These are phyloP conservation scores for Tetramorium parvispinum DNA, from an alignment of 1,140 invertebrate genomes.

Conservation along the genomic window DNA sequence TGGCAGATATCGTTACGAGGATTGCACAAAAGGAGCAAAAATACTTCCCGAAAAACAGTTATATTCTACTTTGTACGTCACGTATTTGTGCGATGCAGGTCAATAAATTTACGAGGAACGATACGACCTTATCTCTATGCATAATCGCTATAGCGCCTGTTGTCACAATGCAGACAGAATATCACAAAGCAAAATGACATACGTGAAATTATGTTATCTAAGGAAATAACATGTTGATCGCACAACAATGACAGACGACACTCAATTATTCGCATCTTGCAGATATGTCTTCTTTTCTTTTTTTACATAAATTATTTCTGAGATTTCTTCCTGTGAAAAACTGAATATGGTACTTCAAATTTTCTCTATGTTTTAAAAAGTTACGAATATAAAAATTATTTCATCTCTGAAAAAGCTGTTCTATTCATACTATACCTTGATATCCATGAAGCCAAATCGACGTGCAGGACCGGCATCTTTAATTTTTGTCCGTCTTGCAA, in stretches of 20 bases:
- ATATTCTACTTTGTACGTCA: not conserved
- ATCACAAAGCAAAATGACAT: not conserved
- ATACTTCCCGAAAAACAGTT: not conserved
- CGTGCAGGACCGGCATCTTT: slow-evolving; percentile 88
- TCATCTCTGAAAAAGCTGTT: not conserved
- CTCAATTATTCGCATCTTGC: not conserved
- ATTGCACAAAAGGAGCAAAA: slow-evolving; percentile 1
- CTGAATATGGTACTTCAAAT: not conserved
- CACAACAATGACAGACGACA: not conserved
- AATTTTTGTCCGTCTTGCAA: slow-evolving; percentile 78
- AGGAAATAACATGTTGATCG: not conserved
- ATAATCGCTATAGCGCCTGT: not conserved
- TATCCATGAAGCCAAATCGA: slow-evolving; percentile 88
- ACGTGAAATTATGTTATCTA: not conserved
- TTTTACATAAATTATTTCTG: not conserved
- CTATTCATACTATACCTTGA: slow-evolving; percentile 87
- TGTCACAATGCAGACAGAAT: not conserved
- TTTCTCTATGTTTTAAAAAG: not conserved
- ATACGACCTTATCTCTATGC: not conserved
- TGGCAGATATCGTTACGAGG: not conserved
- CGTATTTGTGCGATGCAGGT: not conserved
- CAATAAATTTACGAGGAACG: slow-evolving; percentile 13
- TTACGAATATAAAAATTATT: not conserved
- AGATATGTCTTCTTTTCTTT: not conserved
- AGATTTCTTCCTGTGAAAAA: not conserved